Conservation (phyloP, 2,113 vertebrate genomes). For the Noctilio leporinus region DNA sequence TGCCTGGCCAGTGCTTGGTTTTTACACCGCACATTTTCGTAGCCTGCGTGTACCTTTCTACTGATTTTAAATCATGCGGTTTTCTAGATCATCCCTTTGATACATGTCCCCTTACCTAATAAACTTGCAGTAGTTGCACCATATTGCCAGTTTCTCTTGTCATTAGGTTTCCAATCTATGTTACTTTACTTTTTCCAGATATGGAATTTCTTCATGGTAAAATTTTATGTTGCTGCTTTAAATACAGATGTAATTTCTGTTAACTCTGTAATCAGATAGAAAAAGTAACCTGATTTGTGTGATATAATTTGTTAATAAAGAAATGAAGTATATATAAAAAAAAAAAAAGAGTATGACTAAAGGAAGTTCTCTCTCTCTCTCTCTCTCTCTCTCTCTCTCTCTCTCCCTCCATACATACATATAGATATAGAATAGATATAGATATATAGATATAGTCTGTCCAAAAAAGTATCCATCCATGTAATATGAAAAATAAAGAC, state of each 20-base stretch:
- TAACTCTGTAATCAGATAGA: constrained; percentile 62
- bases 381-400: no score
- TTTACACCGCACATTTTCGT: not conserved
- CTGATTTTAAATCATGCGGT: not conserved
- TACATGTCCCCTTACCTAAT: not conserved
- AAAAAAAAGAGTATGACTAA: no score
- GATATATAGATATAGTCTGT: no score
- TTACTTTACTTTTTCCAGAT: constrained; percentile 33
- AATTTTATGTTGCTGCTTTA: constrained; percentile 36
- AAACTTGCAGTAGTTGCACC: not conserved
- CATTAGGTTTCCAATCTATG: not conserved
- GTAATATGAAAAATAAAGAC: no score
- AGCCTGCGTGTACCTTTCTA: not conserved
- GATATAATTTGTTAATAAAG: constrained; percentile 71
- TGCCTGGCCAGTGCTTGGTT: not conserved
- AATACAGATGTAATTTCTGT: constrained; percentile 38
- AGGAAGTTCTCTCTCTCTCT: not conserved
- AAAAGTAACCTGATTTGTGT: constrained; percentile 54
- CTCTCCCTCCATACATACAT: no score
- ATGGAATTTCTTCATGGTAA: not conserved
- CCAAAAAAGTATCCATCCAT: no score
- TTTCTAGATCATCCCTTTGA: not conserved
- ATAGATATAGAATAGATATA: no score
- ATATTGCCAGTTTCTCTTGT: constrained; percentile 12
- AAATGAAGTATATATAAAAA: constrained; percentile 55